Conservation (phyloP, 2,888 invertebrate species). For the Galeopsomyia nigrocyanea region DNA sequence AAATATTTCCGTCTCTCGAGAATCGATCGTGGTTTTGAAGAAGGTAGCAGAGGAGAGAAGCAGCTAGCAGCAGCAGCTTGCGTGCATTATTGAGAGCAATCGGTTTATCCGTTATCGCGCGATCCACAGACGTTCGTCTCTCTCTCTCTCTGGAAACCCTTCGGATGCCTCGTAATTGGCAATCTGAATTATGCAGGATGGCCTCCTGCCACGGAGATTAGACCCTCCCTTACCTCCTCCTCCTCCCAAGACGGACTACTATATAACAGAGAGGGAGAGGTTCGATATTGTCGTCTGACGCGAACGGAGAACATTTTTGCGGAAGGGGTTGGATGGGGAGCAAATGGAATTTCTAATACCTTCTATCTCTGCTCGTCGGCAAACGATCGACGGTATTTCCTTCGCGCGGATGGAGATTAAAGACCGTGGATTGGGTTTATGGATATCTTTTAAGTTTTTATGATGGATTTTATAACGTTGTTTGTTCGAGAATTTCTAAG, state of each 20-base stretch:
- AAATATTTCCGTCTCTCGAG: no score
- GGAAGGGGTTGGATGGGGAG: neutral
- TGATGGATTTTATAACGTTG: no score
- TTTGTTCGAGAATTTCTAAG: no score
- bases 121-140: constrained; percentile 5
- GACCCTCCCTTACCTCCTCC: no score
- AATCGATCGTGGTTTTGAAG: no score
- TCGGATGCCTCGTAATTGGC: constrained; percentile 47
- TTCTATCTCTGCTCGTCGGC: no score
- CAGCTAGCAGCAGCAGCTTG: no score
- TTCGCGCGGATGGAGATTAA: no score
- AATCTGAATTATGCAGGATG: constrained; percentile 49
- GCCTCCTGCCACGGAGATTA: constrained; percentile 30
- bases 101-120: neutral
- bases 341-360: constrained; percentile 28
- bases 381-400: no score
- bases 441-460: no score
- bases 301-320: constrained; percentile 7
- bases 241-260: constrained; percentile 8
- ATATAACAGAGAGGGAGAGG: constrained; percentile 2
- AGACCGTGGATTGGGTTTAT: no score
- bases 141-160: constrained; percentile 4
- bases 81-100: neutral
- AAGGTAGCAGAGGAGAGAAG: no score
- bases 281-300: constrained; percentile 7